Percentiles rank a stretch among this genome's conserved stretches.
Conservation (phyloP, 2,113 vertebrate genomes). For the Aphelocoma coerulescens region DNA sequence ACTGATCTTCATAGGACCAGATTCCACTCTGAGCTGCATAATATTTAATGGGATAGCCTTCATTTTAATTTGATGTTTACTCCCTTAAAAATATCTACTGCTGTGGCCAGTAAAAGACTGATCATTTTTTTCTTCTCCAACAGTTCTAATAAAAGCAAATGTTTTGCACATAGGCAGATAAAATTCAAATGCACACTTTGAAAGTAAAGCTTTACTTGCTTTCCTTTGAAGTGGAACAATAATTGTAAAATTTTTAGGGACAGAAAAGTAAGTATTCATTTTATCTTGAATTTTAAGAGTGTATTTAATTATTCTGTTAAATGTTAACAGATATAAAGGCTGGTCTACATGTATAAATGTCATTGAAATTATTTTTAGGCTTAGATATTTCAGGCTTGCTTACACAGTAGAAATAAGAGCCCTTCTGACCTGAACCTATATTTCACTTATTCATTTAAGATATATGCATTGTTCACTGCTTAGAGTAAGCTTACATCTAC, state of each 20-base stretch:
- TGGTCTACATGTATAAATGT: neutral
- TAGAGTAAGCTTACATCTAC: neutral
- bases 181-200: neutral
- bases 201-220: neutral
- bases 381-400: neutral
- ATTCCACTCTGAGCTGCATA: neutral
- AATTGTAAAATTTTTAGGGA: neutral
- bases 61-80: neutral
- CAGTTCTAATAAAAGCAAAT: neutral
- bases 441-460: neutral
- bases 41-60: neutral
- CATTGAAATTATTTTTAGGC: neutral
- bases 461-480: neutral
- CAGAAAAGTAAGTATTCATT: neutral
- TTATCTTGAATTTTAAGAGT: neutral
- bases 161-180: neutral
- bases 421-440: neutral
- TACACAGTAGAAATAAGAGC: neutral
- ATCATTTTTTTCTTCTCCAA: neutral
- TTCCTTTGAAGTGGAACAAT: neutral
- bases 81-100: neutral
- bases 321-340: neutral
- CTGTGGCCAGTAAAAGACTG: neutral
- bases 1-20: fast-evolving
- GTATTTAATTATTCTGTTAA: neutral